Evolutionary conservation across 2,113 vertebrate genomes (phyloP).

Genomic region (Psilopsiagon aurifrons): DNA sequence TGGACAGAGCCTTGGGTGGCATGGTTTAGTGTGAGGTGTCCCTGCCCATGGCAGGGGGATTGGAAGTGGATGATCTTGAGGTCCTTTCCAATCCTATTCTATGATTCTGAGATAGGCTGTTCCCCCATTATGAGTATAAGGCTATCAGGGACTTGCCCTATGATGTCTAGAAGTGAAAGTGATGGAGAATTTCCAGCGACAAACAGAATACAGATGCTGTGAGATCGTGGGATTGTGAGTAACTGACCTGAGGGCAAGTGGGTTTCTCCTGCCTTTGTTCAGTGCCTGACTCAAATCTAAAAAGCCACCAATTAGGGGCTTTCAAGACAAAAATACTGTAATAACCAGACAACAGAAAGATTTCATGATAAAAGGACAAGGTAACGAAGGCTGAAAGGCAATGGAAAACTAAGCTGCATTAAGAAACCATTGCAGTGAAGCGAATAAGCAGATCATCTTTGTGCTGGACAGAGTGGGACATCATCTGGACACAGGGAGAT

Average conservation of each 20-base stretch:
- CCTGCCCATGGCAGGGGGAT: no score
- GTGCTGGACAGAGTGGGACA: background rate
- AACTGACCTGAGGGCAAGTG: background rate
- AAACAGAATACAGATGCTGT: background rate
- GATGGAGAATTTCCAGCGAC: background rate
- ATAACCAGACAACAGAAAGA: background rate
- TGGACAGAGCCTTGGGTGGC: no score
- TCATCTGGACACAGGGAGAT: background rate
- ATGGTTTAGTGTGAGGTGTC: no score
- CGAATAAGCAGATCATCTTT: background rate
- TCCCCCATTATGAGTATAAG: background rate
- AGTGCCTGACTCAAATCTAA: background rate
- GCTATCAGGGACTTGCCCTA: background rate
- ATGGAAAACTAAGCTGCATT: background rate
- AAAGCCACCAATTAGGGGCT: background rate
- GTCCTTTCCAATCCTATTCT: no score
- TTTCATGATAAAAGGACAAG: background rate
- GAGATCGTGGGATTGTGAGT: fast-evolving
- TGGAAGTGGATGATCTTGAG: no score
- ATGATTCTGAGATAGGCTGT: background rate
- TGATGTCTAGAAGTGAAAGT: background rate
- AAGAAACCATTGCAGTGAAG: background rate
- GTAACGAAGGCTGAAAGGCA: background rate
- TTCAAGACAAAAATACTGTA: background rate
- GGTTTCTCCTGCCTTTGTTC: background rate